Evolutionary conservation across 1,140 invertebrate species (phyloP).

Genomic region (Ectropis grisescens): DNA sequence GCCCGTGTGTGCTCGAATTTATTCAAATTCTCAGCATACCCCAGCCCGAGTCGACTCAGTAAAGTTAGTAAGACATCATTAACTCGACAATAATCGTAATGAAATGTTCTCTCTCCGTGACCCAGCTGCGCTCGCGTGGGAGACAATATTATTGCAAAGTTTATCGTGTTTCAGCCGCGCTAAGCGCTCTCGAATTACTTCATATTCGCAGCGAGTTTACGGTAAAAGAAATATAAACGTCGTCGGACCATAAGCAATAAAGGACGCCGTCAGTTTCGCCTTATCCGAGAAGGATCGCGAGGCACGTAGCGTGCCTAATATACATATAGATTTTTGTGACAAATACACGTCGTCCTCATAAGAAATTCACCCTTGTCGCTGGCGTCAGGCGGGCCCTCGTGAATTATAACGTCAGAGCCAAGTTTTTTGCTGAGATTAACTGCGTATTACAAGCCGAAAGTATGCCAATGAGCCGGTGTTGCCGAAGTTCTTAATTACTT

Average conservation of each 20-base stretch:
- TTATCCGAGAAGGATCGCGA: slow-evolving; percentile 10
- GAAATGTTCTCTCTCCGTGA: slow-evolving; percentile 31
- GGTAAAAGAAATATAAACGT: slow-evolving; percentile 16
- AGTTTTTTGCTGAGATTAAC: slow-evolving; percentile 57
- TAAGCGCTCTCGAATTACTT: slow-evolving; percentile 13
- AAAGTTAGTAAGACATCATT: slow-evolving; percentile 36
- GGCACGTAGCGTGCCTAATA: slow-evolving; percentile 12
- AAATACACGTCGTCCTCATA: slow-evolving; percentile 43
- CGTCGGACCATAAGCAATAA: slow-evolving; percentile 17
- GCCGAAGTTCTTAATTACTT: slow-evolving; percentile 51
- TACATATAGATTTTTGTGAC: slow-evolving; percentile 41
- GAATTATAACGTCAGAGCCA: slow-evolving; percentile 50
- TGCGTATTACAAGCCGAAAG: slow-evolving; percentile 54
- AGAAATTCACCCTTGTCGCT: slow-evolving; percentile 52
- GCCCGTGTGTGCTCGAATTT: slow-evolving; percentile 29
- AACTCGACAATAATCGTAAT: slow-evolving; percentile 45
- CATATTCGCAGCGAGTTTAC: slow-evolving; percentile 10
- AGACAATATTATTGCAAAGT: slow-evolving; percentile 31
- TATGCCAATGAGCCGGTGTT: slow-evolving; percentile 52
- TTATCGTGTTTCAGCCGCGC: slow-evolving; percentile 26
- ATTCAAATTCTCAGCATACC: slow-evolving; percentile 44
- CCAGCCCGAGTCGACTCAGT: slow-evolving; percentile 16
- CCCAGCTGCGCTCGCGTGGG: slow-evolving; percentile 19
- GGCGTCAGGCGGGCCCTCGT: slow-evolving; percentile 28
- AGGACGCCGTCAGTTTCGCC: slow-evolving; percentile 12